These are phyloP conservation scores for Brachionus paranguensis DNA, from an alignment of 1,140 invertebrate genomes.

Conservation along the genomic window DNA sequence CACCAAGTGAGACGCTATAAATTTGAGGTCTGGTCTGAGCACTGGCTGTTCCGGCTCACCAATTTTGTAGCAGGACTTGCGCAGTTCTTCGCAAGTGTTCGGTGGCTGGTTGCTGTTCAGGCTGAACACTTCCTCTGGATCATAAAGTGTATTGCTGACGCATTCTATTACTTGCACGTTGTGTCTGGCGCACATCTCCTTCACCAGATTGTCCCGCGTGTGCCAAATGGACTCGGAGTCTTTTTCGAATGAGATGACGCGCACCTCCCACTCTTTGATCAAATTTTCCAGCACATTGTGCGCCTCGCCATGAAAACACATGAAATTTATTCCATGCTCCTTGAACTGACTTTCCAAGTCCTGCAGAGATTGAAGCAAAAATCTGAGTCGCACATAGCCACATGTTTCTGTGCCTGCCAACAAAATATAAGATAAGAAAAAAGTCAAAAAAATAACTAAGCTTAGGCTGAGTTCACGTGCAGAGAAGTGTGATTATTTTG, in stretches of 20 bases:
- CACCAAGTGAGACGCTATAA: background rate
- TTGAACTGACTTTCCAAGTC: constrained; percentile 47
- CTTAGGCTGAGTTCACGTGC: background rate
- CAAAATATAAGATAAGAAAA: background rate
- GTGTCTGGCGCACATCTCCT: constrained; percentile 59
- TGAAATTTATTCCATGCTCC: constrained; percentile 46
- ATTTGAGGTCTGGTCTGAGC: constrained; percentile 56
- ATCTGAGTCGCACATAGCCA: constrained; percentile 65
- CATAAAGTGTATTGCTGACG: constrained; percentile 51
- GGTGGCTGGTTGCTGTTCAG: constrained; percentile 49
- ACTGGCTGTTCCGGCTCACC: constrained; percentile 61
- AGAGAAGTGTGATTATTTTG: background rate
- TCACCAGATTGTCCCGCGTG: constrained; percentile 61
- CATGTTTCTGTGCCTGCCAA: constrained; percentile 59
- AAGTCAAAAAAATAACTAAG: background rate
- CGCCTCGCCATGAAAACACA: constrained; percentile 58
- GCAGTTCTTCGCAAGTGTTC: constrained; percentile 48
- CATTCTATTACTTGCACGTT: constrained; percentile 59
- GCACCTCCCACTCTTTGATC: constrained; percentile 51
- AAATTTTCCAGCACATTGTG: constrained; percentile 58
- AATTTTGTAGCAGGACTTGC: constrained; percentile 55
- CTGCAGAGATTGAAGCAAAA: constrained; percentile 47
- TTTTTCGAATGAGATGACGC: constrained; percentile 61
- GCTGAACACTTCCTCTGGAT: constrained; percentile 48
- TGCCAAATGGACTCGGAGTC: constrained; percentile 69